Evolutionary conservation across 64 coral and sea anemone genomes (phyloP), one percentile per base, ranked within the genome.

Genomic region (Pocillopora damicornis): DNA sequence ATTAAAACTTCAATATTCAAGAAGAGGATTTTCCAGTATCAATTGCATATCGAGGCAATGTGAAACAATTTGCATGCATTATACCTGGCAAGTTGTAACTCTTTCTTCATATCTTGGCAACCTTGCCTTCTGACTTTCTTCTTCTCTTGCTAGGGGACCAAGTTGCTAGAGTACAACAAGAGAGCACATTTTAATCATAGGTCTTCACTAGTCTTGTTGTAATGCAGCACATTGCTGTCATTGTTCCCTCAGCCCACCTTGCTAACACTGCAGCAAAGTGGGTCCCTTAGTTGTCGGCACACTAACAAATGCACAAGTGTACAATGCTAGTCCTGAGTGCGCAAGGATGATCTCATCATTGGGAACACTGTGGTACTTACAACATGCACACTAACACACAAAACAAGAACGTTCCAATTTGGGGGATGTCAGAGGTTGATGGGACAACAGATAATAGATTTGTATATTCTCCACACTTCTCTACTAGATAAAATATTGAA

Each of bases 341-440:
- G 93, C 93, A 95, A 95, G 89, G 93, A 91, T 95, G 93, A 91
- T 89, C 66, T 95, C 80, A 89, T 95, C 94, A 95, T 17, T 59
- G 87, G 94, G 90, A 88, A 86, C 67, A 60, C 18, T 18, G 4
- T 20, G 15, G 60, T 20, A 12, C 38, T 74, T 30, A 30, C 30
- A 30, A 30, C 0, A 51, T 51, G 42, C 42, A 51, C 7, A 51
- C 42, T 4, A 4, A 51, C 42, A 51, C 7, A 7, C 42, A 51
- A 51, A 51, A 51, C 42, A 51, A 51, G 7, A 30, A 30, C 30
- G 30, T 30, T 30, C 42, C 2, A 51, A 51, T 51, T 51, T 51
- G 42, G 42, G 30, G 30, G 30, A 30, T 30, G 30, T 30, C 30
- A 30, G 30, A 30, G 30, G 30, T 30, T 30, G 30, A 30, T 30